Evolutionary conservation across 2,797 vertebrate species (phyloP).

Genomic region (Spondyliosoma cantharus): DNA sequence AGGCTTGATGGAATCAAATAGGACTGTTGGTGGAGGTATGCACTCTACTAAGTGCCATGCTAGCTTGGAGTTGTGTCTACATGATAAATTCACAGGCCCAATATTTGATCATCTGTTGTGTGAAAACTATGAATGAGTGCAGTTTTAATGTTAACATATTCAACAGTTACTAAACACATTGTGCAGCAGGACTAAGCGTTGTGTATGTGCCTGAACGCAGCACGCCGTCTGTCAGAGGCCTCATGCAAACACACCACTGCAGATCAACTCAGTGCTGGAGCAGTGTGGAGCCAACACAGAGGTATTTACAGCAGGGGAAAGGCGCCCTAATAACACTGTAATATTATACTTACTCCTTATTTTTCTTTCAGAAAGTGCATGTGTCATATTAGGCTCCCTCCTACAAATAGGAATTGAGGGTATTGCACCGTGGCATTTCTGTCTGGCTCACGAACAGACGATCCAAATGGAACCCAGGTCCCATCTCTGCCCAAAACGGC

Average conservation of each 20-base stretch:
- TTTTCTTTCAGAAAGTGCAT: slow-evolving; percentile 80
- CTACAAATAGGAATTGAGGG: slow-evolving; percentile 75
- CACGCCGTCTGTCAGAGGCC: slow-evolving; percentile 65
- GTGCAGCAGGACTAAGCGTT: slow-evolving; percentile 7
- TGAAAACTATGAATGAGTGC: neutral
- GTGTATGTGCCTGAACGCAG: slow-evolving; percentile 56
- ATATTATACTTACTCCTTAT: slow-evolving; percentile 79
- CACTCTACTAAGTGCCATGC: too few relatives aligned
- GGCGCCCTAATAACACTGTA: slow-evolving; percentile 81
- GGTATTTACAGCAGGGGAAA: slow-evolving; percentile 66
- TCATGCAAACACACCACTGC: slow-evolving; percentile 56
- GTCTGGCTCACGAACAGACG: slow-evolving; percentile 82
- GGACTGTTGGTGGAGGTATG: too few relatives aligned
- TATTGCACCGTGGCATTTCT: slow-evolving; percentile 67
- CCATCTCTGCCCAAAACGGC: slow-evolving; percentile 65
- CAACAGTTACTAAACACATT: slow-evolving; percentile 7
- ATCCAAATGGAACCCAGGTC: slow-evolving; percentile 79
- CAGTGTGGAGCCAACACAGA: slow-evolving; percentile 63
- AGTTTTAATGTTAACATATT: neutral
- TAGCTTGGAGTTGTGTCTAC: too few relatives aligned
- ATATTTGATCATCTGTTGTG: neutral
- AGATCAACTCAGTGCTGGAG: slow-evolving; percentile 67
- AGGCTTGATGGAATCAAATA: too few relatives aligned
- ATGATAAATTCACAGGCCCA: too few relatives aligned
- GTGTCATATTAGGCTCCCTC: slow-evolving; percentile 76